phyloP scores from a whole-genome alignment of 1,140 invertebrate species.

The Uloborus diversus region DNA sequence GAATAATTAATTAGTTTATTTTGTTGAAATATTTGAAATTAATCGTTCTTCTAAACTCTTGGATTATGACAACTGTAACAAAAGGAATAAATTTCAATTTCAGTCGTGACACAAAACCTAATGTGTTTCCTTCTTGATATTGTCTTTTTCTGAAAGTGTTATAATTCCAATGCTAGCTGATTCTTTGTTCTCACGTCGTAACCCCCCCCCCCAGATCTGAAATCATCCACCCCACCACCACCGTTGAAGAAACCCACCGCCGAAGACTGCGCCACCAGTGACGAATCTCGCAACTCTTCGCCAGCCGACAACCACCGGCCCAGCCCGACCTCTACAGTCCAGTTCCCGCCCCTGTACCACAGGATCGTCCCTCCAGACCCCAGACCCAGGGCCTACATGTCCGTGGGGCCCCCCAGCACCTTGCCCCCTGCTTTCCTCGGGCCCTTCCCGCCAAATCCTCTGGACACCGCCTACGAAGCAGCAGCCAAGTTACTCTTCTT shows the following conservation, averaged over 20 bases:
- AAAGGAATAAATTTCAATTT: no score
- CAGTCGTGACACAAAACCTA: no score
- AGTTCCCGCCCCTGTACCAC: slow-evolving; percentile 8
- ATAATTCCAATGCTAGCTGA: no score
- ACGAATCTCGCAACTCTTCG: slow-evolving; percentile 27
- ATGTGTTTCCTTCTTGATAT: no score
- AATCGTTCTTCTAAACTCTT: no score
- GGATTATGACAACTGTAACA: no score
- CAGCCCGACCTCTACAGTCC: slow-evolving; percentile 32
- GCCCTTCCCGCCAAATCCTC: slow-evolving; percentile 66
- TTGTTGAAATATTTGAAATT: no score
- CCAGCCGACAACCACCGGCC: slow-evolving; percentile 1
- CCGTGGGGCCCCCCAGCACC: not conserved
- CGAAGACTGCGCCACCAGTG: slow-evolving; percentile 23
- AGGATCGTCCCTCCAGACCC: not conserved
- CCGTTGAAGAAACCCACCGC: not conserved
- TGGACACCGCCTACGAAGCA: slow-evolving; percentile 73
- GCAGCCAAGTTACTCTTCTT: slow-evolving; percentile 81
- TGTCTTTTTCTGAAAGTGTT: no score
- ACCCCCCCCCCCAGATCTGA: slow-evolving; percentile 1
- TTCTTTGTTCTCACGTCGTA: no score
- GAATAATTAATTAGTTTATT: no score
- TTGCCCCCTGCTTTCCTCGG: slow-evolving; percentile 24
- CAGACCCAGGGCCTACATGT: not conserved
- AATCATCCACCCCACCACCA: not conserved